Base-by-base conservation (phyloP, 2,113 vertebrate genomes). In the Caranx melampygus region DNA sequence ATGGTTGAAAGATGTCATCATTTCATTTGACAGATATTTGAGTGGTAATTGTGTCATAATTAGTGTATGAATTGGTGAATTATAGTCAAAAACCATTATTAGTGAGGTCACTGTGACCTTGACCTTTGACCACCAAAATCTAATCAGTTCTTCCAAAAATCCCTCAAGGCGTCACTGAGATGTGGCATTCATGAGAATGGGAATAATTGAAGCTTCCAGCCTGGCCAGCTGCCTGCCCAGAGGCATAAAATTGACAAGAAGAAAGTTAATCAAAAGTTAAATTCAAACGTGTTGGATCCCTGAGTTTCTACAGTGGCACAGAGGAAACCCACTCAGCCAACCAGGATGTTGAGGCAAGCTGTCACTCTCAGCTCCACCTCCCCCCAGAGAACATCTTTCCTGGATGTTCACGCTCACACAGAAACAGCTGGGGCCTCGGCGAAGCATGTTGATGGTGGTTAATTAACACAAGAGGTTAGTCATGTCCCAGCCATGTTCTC, bases 381-480 rank as follows among this genome's bases (percentile, higher is more conserved):
- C 85, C 85, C 75, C 80, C 71, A 66, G 71, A 86, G 79, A 85
- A 49, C 26, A 26, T 26, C 71, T 3, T 57, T 65, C 57, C 59
- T 77, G 61, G 79, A 82, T 68, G 62, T 40, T 79, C 63, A 79
- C 40, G 64, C 68, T 69, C 49, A 47, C 51, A 68, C 37, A n/a
- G 75, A 52, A 86, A 81, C 86, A 88, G 72, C 88, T 87, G 79
- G 69, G 52, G 69, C 59, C 75, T 58, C n/a, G 58, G 59, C 54
- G 74, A 60, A 77, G 86, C 68, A 84, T 80, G 70, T 64, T 85
- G 77, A 88, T 82, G 51, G 51, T 67, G 59, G 70, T 78, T 92
- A 88, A 92, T 92, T 81, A 88, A 84, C 79, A 73, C 42, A 64
- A 87, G 86, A 68, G 75, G 78, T 89, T 87, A 82, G 62, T 66